Percentiles rank a stretch among this genome's conserved stretches.
These are phyloP conservation scores for Lepidocyrtoides sp. DNA, from an alignment of 2,888 invertebrate genomes.

Conservation along the genomic window DNA sequence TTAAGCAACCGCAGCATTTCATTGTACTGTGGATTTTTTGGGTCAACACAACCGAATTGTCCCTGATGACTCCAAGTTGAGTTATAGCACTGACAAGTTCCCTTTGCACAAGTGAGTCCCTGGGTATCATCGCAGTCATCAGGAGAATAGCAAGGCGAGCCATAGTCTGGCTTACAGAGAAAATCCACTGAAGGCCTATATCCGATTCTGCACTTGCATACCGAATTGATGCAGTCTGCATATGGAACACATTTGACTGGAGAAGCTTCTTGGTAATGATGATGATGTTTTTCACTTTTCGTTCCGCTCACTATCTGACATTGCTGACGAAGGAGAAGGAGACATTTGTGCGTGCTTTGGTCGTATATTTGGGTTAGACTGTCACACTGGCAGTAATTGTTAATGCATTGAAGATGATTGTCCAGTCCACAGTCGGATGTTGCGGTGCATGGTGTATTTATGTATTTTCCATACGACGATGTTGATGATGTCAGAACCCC, in stretches of 20 bases:
- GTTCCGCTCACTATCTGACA: conserved; percentile 44
- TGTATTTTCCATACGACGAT: conserved; percentile 59
- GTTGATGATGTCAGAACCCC: neutral
- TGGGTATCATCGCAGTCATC: conserved; percentile 66
- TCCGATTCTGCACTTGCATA: conserved; percentile 71
- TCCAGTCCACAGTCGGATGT: conserved; percentile 58
- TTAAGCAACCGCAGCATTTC: conserved; percentile 76
- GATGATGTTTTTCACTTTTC: conserved; percentile 12
- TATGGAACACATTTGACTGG: conserved; percentile 69
- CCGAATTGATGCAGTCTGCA: conserved; percentile 58
- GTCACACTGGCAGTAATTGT: conserved; percentile 77
- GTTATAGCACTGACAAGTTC: conserved; percentile 75
- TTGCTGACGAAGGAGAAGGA: conserved; percentile 45
- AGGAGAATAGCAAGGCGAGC: conserved; percentile 40
- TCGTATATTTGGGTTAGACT: conserved; percentile 70
- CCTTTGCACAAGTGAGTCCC: conserved; percentile 58
- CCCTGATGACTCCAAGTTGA: conserved; percentile 66
- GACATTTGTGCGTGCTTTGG: conserved; percentile 66
- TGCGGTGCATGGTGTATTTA: conserved; percentile 63
- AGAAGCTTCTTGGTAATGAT: neutral
- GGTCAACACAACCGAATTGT: conserved; percentile 78
- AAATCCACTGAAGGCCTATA: conserved; percentile 57
- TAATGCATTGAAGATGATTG: conserved; percentile 71
- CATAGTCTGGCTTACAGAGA: conserved; percentile 74
- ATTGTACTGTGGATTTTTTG: conserved; percentile 56